These are phyloP conservation scores for Lophura nycthemera DNA, from an alignment of 2,113 vertebrate genomes.

Conservation along the genomic window DNA sequence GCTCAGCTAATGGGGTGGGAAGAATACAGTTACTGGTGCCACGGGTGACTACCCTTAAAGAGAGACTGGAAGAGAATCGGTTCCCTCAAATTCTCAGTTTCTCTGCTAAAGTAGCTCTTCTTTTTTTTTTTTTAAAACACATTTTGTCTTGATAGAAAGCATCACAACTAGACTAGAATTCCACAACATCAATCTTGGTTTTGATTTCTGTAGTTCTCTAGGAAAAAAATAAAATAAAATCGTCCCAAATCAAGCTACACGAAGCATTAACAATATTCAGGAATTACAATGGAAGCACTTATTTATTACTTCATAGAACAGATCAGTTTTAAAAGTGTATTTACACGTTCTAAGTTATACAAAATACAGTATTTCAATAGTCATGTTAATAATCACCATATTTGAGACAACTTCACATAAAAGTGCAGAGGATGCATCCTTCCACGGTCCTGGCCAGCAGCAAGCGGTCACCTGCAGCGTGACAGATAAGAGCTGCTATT, in stretches of 20 bases:
- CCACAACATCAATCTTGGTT: conserved; percentile 70
- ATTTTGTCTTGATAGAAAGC: conserved; percentile 56
- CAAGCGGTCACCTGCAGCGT: neutral
- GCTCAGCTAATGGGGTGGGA: neutral
- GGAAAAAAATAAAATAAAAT: neutral
- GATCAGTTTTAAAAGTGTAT: conserved; percentile 75
- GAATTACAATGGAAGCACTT: conserved; percentile 74
- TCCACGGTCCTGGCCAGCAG: conserved; percentile 31
- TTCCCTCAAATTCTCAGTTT: conserved; percentile 52
- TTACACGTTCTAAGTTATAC: conserved; percentile 72
- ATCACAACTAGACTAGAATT: conserved; percentile 69
- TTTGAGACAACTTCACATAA: conserved; percentile 62
- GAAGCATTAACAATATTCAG: conserved; percentile 72
- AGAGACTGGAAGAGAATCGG: conserved; percentile 37
- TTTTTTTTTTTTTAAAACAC: conserved; percentile 29
- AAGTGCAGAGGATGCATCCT: conserved; percentile 53
- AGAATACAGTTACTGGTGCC: neutral
- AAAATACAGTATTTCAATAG: conserved; percentile 76
- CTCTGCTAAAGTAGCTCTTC: conserved; percentile 53
- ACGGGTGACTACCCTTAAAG: conserved; percentile 14
- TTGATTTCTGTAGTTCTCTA: conserved; percentile 64
- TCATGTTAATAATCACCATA: conserved; percentile 63
- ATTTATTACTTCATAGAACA: conserved; percentile 74
- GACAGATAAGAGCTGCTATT: conserved; percentile 18
- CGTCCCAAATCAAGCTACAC: conserved; percentile 70